phyloP scores from a whole-genome alignment of 2,888 invertebrate species.

The Coleophora deauratella region DNA sequence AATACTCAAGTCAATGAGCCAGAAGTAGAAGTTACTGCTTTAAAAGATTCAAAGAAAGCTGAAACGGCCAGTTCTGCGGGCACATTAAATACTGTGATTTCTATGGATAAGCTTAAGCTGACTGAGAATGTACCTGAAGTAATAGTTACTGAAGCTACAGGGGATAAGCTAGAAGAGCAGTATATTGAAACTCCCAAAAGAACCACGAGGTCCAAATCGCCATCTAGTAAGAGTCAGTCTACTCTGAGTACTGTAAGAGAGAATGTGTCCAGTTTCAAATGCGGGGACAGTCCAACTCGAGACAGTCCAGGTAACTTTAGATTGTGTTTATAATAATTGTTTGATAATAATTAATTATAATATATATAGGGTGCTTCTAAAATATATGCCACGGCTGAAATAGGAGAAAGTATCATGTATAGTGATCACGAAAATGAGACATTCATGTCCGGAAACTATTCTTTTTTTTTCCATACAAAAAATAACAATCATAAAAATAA shows the following conservation, averaged over 20 bases:
- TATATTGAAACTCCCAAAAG: slow-evolving; percentile 19
- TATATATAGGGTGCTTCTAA: no score
- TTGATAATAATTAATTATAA: no score
- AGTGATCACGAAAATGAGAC: no score
- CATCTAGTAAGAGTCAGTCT: slow-evolving; percentile 51
- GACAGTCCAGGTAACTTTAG: slow-evolving; percentile 38
- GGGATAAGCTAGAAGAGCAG: slow-evolving; percentile 18
- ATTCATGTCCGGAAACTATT: no score
- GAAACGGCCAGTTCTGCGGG: slow-evolving; percentile 47
- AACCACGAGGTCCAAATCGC: slow-evolving; percentile 42
- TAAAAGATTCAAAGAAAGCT: slow-evolving; percentile 40
- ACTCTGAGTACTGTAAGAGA: slow-evolving; percentile 59
- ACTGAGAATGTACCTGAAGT: slow-evolving; percentile 32
- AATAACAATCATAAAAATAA: no score
- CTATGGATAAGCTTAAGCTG: slow-evolving; percentile 27
- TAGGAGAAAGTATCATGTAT: no score
- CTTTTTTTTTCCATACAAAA: no score
- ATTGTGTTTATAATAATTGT: background rate
- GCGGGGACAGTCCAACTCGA: slow-evolving; percentile 47
- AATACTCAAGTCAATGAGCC: slow-evolving; percentile 34
- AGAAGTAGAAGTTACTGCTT: slow-evolving; percentile 30
- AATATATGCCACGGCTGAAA: no score
- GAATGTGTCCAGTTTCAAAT: slow-evolving; percentile 46
- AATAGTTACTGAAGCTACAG: slow-evolving; percentile 27
- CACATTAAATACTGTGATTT: slow-evolving; percentile 45